Base-by-base conservation (phyloP, 2,888 invertebrate species). In the Arctia plantaginis region DNA sequence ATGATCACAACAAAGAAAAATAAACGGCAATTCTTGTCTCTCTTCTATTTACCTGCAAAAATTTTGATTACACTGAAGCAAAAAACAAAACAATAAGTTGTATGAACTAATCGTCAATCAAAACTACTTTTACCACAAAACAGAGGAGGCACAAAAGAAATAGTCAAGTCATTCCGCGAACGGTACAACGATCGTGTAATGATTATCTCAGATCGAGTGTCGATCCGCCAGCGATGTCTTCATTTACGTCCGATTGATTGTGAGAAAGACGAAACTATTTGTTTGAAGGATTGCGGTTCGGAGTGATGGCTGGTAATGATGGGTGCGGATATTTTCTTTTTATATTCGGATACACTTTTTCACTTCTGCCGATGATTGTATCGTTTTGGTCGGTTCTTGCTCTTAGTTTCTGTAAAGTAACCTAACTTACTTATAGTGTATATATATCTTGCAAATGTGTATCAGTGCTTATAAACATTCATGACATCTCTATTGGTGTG, bases 201-300 rank as follows among this genome's bases (percentile, higher is more conserved):
- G 90, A 92, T 93, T 93, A 92, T 89, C 88, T 86, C 72, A 76
- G 85, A 86, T 87, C 84, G 81, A 87, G 86, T 90, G 92, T 90
- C 87, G 89, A 90, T 90, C 91, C 90, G 90, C 90, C 90, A 87
- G 89, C 93, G 93, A 94, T 94, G 93, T 92, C 94, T 94, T 94
- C 92, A 94, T 94, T 93, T 82, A 77, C 87, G 86, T 87, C 85
- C 92, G 92, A 93, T 93, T 93, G 93, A 93, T 93, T 94, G 87
- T 78, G 74, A 88, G 83, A 84, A 84, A 67, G 73, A 73, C 59
- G 73, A 71, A 82, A 77, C 79, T 75, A 79, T 83, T 83, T 81
- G 71, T 71, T 76, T 71, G 78, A 81, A 74, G 75, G 71, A 80
- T 74, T 41, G 80, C 71, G 33, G 51, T 65, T 30, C 62, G 55